These are phyloP conservation scores for Holacanthella duospinosa DNA, from an alignment of 2,888 invertebrate species.

Conservation along the genomic window DNA sequence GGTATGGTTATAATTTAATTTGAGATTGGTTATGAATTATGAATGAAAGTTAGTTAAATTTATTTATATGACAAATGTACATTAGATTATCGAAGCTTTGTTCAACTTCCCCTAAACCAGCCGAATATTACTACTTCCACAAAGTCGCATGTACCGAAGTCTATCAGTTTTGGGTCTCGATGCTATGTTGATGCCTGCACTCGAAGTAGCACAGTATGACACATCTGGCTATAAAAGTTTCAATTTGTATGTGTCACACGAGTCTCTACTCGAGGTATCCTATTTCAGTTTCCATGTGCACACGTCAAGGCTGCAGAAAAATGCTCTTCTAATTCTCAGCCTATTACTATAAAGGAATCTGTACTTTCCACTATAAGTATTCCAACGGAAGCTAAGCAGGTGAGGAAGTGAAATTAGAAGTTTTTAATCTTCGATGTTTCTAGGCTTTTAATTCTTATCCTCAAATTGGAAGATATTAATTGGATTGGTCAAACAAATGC, in stretches of 20 bases:
- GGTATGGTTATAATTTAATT: background rate
- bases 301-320: constrained; percentile 56
- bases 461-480: too few relatives aligned
- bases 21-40: background rate
- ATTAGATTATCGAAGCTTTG: constrained; percentile 58
- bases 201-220: constrained; percentile 33
- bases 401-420: constrained; percentile 15
- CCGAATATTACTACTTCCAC: constrained; percentile 13
- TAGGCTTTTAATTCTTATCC: too few relatives aligned
- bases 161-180: constrained; percentile 39
- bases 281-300: constrained; percentile 43
- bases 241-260: background rate
- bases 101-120: constrained; percentile 48
- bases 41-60: background rate
- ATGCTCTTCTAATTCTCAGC: constrained; percentile 52
- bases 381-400: constrained; percentile 50
- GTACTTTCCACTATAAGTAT: constrained; percentile 51
- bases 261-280: background rate
- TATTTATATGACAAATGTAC: background rate
- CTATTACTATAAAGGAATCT: constrained; percentile 52
- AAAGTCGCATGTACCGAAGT: background rate
- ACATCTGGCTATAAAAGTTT: too few relatives aligned
- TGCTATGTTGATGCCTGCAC: constrained; percentile 53
- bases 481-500: background rate
- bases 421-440: too few relatives aligned